A percentile compares a stretch with the other conserved stretches of the same genome.
phyloP scores from a whole-genome alignment of 2,888 invertebrate species.

The Corythucha ciliata region DNA sequence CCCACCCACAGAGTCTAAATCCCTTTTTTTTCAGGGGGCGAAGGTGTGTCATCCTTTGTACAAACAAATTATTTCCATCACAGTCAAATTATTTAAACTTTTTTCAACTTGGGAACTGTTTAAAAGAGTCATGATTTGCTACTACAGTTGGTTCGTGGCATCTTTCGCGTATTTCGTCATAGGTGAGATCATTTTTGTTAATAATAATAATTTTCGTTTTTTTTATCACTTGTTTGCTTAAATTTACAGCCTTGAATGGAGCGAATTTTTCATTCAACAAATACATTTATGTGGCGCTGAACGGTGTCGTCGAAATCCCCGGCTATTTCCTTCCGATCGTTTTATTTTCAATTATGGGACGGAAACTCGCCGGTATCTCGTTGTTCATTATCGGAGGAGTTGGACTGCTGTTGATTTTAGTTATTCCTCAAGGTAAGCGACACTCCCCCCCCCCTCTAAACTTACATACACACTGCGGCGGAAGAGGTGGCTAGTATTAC shows the following conservation, averaged over 20 bases:
- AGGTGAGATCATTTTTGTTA: slow-evolving; percentile 28
- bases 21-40: slow-evolving; percentile 2
- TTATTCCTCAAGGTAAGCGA: slow-evolving; percentile 41
- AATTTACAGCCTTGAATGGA: slow-evolving; percentile 45
- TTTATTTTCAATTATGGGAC: slow-evolving; percentile 44
- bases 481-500: too few relatives aligned
- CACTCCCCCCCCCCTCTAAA: too few relatives aligned
- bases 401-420: slow-evolving; percentile 44
- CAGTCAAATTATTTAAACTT: slow-evolving; percentile 31
- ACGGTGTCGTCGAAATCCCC: slow-evolving; percentile 48
- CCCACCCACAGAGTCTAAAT: too few relatives aligned
- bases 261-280: slow-evolving; percentile 47
- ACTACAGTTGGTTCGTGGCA: slow-evolving; percentile 38
- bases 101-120: slow-evolving; percentile 34
- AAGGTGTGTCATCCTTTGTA: slow-evolving; percentile 20
- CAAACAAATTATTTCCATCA: slow-evolving; percentile 22
- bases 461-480: too few relatives aligned
- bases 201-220: background rate
- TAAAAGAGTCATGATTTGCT: slow-evolving; percentile 36
- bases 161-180: slow-evolving; percentile 38
- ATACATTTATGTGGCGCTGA: slow-evolving; percentile 45
- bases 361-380: slow-evolving; percentile 43
- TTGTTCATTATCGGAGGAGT: slow-evolving; percentile 45
- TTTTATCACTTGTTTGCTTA: slow-evolving; percentile 5
- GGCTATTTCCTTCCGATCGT: slow-evolving; percentile 47